phyloP scores from a whole-genome alignment of 2,888 invertebrate genomes.

The Dasysyrphus tricinctus region DNA sequence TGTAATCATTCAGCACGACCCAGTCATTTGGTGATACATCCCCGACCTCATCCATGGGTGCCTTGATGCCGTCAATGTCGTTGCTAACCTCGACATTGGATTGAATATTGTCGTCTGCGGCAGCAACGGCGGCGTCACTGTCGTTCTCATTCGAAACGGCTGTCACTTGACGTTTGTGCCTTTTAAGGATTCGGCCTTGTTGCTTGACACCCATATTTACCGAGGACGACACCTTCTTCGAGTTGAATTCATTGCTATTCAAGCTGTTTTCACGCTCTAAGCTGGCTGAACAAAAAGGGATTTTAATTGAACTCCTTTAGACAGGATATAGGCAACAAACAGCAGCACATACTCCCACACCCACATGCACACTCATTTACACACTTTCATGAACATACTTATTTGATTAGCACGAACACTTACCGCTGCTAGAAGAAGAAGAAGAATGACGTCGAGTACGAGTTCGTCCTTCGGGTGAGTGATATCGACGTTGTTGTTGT shows the following conservation, averaged over 20 bases:
- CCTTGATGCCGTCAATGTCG: conserved; percentile 25
- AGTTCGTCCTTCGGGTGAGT: conserved; percentile 72
- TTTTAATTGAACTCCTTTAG: conserved; percentile 75
- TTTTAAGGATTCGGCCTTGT: conserved; percentile 51
- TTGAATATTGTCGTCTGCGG: conserved; percentile 3
- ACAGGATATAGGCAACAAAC: conserved; percentile 3
- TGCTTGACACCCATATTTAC: conserved; percentile 22
- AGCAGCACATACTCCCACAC: conserved; percentile 26
- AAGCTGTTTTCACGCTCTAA: conserved; percentile 77
- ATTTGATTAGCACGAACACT: conserved; percentile 39
- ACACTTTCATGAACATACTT: conserved; percentile 8
- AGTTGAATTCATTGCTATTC: conserved; percentile 70
- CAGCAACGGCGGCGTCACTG: not conserved
- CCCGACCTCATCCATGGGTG: conserved; percentile 35
- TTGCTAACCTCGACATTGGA: conserved; percentile 46
- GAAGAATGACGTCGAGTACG: conserved; percentile 64
- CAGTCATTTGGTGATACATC: conserved; percentile 66
- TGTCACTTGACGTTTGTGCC: conserved; percentile 29
- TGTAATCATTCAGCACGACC: conserved; percentile 58
- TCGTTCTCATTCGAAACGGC: not conserved
- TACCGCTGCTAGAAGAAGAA: conserved; percentile 70
- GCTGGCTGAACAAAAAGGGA: conserved; percentile 77
- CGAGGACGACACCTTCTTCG: conserved; percentile 18
- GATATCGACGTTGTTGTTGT: conserved; percentile 71
- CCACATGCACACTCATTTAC: conserved; percentile 20